Conservation (phyloP, 2,888 invertebrate genomes). For the Drosophila subsilvestris region DNA sequence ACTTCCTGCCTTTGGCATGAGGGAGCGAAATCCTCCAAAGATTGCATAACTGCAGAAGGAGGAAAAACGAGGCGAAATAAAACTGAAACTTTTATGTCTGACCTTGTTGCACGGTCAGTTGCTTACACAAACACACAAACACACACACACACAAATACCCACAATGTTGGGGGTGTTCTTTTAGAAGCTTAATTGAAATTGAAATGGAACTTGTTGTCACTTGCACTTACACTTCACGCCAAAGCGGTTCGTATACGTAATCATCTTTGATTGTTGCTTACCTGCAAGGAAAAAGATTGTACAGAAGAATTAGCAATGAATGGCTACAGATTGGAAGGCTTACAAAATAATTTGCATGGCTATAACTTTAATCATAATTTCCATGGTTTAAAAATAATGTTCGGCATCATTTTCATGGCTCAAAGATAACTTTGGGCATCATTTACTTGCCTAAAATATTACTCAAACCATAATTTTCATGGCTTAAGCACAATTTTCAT, state of each 20-base stretch:
- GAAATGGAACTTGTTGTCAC: slow-evolving; percentile 42
- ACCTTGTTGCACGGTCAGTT: slow-evolving; percentile 62
- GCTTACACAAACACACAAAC: slow-evolving; percentile 27
- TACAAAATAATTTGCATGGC: background rate
- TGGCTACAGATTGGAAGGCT: background rate
- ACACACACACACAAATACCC: background rate
- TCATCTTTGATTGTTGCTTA: slow-evolving; percentile 48
- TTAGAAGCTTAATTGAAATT: slow-evolving; percentile 58
- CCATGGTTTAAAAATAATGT: too few relatives aligned
- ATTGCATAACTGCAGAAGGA: slow-evolving; percentile 65
- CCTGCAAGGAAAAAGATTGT: slow-evolving; percentile 48
- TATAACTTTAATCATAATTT: too few relatives aligned
- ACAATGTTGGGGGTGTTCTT: slow-evolving; percentile 4
- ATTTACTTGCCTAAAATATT: background rate
- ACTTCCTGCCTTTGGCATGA: slow-evolving; percentile 37
- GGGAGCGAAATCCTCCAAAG: slow-evolving; percentile 33
- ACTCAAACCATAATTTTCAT: background rate
- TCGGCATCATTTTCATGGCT: too few relatives aligned
- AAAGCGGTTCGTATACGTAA: slow-evolving; percentile 28
- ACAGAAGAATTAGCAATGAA: slow-evolving; percentile 13
- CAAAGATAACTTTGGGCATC: too few relatives aligned
- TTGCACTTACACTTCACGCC: slow-evolving; percentile 59
- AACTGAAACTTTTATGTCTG: slow-evolving; percentile 57
- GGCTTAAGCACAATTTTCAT: too few relatives aligned
- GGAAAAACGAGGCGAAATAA: slow-evolving; percentile 32